Conservation (phyloP, 2,797 vertebrate genomes). For the Taeniopygia guttata region DNA sequence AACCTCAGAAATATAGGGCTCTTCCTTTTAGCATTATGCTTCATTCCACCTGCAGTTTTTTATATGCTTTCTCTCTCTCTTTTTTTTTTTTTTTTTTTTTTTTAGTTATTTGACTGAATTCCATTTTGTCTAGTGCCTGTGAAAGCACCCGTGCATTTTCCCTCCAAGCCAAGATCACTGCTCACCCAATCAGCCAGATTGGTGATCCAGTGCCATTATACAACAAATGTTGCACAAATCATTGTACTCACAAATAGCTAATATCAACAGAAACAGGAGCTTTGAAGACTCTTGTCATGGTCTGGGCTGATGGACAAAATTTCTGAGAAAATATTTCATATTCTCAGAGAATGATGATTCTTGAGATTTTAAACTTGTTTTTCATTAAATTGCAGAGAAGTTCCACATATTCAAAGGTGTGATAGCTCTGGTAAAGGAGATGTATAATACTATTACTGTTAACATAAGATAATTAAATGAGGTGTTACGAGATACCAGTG, state of each 20-base stretch:
- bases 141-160: not conserved
- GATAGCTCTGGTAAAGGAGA: not conserved
- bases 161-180: not conserved
- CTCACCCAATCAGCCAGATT: not conserved
- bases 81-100: not conserved
- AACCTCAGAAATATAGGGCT: not conserved
- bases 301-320: not conserved
- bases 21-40: not conserved
- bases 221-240: not conserved
- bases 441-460: not conserved
- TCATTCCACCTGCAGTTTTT: not conserved
- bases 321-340: not conserved
- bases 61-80: not conserved
- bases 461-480: not conserved
- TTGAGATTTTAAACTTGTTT: not conserved
- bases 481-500: rapidly evolving
- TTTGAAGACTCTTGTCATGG: not conserved
- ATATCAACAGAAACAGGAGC: not conserved
- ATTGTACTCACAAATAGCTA: not conserved
- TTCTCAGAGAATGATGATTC: not conserved
- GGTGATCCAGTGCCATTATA: not conserved
- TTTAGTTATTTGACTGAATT: not conserved
- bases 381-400: not conserved
- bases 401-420: not conserved
- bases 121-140: not conserved